Evolutionary conservation across 2,797 vertebrate species (phyloP).

Genomic region (Rallus crepitans): DNA sequence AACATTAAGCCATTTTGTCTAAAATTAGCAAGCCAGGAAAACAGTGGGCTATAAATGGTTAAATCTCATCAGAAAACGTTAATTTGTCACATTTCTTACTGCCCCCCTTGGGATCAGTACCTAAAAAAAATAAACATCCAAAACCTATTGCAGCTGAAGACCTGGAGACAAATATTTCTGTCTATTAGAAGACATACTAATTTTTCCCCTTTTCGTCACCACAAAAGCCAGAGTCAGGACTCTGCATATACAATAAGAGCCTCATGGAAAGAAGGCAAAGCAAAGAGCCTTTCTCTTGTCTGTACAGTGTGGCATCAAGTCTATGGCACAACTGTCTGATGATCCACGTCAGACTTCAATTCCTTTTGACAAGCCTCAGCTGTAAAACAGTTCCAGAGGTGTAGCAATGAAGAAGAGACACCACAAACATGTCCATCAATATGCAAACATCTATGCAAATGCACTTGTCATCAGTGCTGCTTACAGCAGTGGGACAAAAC

Average conservation of each 20-base stretch:
- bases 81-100: neutral
- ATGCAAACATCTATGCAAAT: slow-evolving; percentile 7
- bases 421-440: neutral
- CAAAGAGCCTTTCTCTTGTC: neutral
- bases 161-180: neutral
- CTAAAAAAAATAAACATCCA: neutral
- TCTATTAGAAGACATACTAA: neutral
- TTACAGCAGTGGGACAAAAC: neutral
- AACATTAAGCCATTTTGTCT: neutral
- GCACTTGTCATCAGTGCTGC: neutral
- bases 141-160: neutral
- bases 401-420: neutral
- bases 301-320: neutral
- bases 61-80: neutral
- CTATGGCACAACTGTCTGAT: slow-evolving; percentile 8
- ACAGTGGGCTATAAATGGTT: neutral
- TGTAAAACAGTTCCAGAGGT: slow-evolving; percentile 52
- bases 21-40: neutral
- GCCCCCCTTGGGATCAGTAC: neutral
- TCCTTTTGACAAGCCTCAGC: slow-evolving; percentile 32
- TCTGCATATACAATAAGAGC: neutral
- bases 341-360: slow-evolving; percentile 31
- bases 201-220: neutral
- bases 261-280: neutral
- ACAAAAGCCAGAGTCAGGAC: neutral